Percentiles rank a stretch among this genome's conserved stretches.
Evolutionary conservation across 2,113 vertebrate species (phyloP).

Genomic region (Scartelaos histophorus): DNA sequence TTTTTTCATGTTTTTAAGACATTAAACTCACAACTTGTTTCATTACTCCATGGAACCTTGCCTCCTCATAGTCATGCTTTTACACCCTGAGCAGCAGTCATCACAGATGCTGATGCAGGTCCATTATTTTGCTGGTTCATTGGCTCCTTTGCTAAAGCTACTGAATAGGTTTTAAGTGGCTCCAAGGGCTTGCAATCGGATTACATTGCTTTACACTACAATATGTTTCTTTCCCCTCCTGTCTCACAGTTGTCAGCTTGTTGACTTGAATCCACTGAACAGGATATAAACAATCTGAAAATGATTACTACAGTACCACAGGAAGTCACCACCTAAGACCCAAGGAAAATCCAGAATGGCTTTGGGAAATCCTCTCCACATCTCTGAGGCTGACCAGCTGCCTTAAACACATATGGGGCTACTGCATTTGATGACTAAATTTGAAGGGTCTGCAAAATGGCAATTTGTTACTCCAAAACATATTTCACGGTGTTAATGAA

Average conservation of each 20-base stretch:
- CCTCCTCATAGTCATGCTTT: neutral
- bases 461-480: neutral
- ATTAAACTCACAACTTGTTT: no score
- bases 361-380: conserved; percentile 18
- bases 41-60: no score
- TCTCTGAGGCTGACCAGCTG: conserved; percentile 7
- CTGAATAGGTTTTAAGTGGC: conserved; percentile 2
- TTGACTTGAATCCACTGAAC: neutral
- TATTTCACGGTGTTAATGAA: conserved; percentile 24
- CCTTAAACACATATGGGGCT: conserved; percentile 20
- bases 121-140: conserved; percentile 26
- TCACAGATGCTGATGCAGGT: neutral
- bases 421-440: conserved; percentile 32
- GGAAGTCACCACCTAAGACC: neutral
- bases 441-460: no score
- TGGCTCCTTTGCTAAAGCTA: conserved; percentile 21
- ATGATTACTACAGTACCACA: neutral
- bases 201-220: conserved; percentile 10
- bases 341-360: neutral
- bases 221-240: neutral
- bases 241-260: neutral
- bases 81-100: conserved; percentile 4
- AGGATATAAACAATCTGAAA: neutral
- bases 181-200: conserved; percentile 3
- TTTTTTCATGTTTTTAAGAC: no score